Evolutionary conservation across 2,888 invertebrate genomes (phyloP).

Genomic region (Elmis aenea): DNA sequence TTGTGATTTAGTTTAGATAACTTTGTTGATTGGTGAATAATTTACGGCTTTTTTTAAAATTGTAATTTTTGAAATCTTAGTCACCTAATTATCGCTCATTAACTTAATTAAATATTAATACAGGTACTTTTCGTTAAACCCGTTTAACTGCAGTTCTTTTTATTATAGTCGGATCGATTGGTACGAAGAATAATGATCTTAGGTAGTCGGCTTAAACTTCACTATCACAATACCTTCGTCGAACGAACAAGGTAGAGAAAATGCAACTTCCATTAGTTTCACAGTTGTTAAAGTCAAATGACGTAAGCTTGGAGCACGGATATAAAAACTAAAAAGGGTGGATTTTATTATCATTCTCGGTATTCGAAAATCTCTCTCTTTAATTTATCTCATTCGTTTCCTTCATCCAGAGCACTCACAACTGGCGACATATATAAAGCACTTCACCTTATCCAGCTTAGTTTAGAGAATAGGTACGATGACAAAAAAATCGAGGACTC

Average conservation of each 20-base stretch:
- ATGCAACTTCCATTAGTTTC: conserved; percentile 44
- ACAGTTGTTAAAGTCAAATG: conserved; percentile 45
- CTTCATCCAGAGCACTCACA: conserved; percentile 32
- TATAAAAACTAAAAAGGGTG: conserved; percentile 28
- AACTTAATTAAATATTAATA: too few relatives aligned
- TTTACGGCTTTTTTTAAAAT: too few relatives aligned
- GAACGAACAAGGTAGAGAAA: conserved; percentile 40
- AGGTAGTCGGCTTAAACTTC: conserved; percentile 35
- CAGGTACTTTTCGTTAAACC: too few relatives aligned
- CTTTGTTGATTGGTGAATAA: too few relatives aligned
- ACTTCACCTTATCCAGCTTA: conserved; percentile 26
- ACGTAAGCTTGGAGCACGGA: conserved; percentile 35
- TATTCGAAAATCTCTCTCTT: conserved; percentile 35
- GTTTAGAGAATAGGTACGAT: conserved; percentile 12
- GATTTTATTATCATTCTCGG: conserved; percentile 41
- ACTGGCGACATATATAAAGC: conserved; percentile 36
- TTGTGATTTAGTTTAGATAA: too few relatives aligned
- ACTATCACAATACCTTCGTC: conserved; percentile 34
- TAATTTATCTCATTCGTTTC: conserved; percentile 38
- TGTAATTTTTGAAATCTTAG: too few relatives aligned
- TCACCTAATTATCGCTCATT: too few relatives aligned
- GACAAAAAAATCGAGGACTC: background rate
- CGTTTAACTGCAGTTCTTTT: too few relatives aligned
- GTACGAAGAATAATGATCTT: conserved; percentile 38
- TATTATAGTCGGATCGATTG: conserved; percentile 1